Evolutionary conservation across 2,113 vertebrate species (phyloP).

Genomic region (Opisthocomus hoazin): DNA sequence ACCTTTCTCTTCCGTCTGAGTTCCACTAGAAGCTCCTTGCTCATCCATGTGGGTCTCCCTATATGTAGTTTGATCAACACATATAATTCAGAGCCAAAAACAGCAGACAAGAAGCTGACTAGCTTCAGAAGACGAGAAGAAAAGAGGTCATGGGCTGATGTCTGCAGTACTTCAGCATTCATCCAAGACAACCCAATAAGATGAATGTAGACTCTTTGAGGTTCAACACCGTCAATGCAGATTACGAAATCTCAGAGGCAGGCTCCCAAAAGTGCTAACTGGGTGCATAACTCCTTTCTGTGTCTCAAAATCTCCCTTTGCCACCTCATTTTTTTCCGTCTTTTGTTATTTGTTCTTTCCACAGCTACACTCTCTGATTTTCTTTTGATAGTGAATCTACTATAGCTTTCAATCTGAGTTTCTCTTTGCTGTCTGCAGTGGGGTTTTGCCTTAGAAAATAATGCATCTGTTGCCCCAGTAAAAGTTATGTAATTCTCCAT

Average conservation of each 20-base stretch:
- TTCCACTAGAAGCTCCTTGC: no score
- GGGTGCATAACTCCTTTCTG: not conserved
- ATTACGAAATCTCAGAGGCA: not conserved
- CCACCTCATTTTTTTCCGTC: not conserved
- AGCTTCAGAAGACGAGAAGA: not conserved
- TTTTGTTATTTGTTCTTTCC: not conserved
- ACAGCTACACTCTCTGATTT: not conserved
- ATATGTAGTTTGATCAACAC: not conserved
- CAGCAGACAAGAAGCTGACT: not conserved
- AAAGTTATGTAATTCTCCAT: conserved; percentile 3
- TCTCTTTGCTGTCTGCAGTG: not conserved
- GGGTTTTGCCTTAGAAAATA: conserved; percentile 4
- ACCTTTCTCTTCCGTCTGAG: no score
- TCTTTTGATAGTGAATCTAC: not conserved
- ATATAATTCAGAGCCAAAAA: not conserved
- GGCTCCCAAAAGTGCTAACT: not conserved
- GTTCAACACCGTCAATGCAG: not conserved
- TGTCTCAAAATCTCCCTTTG: not conserved
- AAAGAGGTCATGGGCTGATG: not conserved
- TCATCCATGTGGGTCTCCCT: no score
- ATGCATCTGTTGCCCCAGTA: not conserved
- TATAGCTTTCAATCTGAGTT: not conserved
- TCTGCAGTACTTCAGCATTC: not conserved
- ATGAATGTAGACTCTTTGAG: not conserved
- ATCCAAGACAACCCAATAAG: not conserved